Evolutionary conservation across 2,113 vertebrate species (phyloP).

Genomic region (Poecilia latipinna): DNA sequence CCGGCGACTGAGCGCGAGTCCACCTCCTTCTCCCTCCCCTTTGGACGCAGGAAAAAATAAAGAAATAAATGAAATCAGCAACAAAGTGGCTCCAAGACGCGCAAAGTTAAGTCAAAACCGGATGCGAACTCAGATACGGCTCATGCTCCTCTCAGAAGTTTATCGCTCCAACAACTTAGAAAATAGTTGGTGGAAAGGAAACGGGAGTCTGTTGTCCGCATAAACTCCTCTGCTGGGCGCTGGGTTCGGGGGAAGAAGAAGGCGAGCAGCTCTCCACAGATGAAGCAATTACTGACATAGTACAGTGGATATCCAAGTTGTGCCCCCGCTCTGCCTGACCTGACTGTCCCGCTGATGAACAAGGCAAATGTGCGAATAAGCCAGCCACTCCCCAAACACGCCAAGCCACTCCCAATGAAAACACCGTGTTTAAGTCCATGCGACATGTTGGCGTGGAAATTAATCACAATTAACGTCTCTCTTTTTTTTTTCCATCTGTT

Average conservation of each 20-base stretch:
- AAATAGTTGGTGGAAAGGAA: slow-evolving; percentile 39
- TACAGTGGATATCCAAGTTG: slow-evolving; percentile 43
- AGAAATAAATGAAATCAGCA: background rate
- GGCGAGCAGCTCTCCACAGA: slow-evolving; percentile 42
- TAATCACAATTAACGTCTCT: slow-evolving; percentile 15
- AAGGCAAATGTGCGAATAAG: slow-evolving; percentile 77
- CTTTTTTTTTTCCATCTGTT: background rate
- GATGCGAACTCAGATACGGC: background rate
- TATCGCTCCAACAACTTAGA: slow-evolving; percentile 52
- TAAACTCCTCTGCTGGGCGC: slow-evolving; percentile 27
- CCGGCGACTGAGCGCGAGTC: slow-evolving; percentile 73
- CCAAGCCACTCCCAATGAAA: slow-evolving; percentile 69
- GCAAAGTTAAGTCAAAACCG: slow-evolving; percentile 7
- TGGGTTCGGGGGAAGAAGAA: slow-evolving; percentile 9
- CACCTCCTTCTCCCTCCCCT: slow-evolving; percentile 44
- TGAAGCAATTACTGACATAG: slow-evolving; percentile 42
- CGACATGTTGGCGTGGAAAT: slow-evolving; percentile 41
- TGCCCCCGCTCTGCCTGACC: slow-evolving; percentile 77
- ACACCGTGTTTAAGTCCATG: slow-evolving; percentile 61
- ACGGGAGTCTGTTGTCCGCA: background rate
- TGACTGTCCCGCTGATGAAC: slow-evolving; percentile 77
- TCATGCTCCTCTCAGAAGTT: slow-evolving; percentile 51
- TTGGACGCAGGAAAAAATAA: slow-evolving; percentile 33
- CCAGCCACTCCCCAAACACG: slow-evolving; percentile 71
- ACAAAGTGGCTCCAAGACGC: slow-evolving; percentile 20